phyloP scores from a whole-genome alignment of 64 coral and sea anemone genomes.

The Montipora foliosa region DNA sequence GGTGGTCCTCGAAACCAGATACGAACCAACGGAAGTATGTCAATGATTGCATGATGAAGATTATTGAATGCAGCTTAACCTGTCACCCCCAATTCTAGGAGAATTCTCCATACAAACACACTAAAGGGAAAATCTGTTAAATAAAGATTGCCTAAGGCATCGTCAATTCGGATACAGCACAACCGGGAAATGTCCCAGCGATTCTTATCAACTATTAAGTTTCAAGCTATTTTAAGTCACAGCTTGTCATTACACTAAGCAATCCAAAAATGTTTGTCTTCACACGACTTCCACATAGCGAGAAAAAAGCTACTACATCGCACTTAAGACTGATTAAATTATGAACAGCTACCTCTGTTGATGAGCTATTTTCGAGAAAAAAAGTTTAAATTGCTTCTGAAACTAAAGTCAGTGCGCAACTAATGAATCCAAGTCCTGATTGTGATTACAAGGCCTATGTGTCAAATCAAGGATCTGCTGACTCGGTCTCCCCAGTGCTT shows the following conservation, averaged over 20 bases:
- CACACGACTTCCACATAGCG: neutral
- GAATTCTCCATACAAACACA: neutral
- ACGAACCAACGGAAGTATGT: neutral
- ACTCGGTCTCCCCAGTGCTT: constrained; percentile 54
- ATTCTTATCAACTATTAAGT: neutral
- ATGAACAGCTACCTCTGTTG: constrained; percentile 11
- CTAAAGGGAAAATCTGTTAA: constrained; percentile 31
- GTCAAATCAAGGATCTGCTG: constrained; percentile 8
- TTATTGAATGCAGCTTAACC: neutral
- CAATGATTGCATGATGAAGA: neutral
- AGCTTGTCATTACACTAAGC: neutral
- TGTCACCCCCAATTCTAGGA: neutral
- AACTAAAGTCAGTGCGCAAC: neutral
- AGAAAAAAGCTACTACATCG: neutral
- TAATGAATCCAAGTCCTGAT: neutral
- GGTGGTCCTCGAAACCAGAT: neutral
- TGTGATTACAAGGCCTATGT: neutral
- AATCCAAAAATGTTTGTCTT: neutral
- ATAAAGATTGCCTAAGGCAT: constrained; percentile 26
- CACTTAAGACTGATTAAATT: neutral
- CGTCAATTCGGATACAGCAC: neutral
- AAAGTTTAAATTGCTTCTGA: neutral
- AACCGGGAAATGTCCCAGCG: neutral
- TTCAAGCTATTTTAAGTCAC: neutral
- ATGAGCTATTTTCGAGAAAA: neutral